phyloP scores from a whole-genome alignment of 2,113 vertebrate genomes.

The Archocentrus centrarchus region DNA sequence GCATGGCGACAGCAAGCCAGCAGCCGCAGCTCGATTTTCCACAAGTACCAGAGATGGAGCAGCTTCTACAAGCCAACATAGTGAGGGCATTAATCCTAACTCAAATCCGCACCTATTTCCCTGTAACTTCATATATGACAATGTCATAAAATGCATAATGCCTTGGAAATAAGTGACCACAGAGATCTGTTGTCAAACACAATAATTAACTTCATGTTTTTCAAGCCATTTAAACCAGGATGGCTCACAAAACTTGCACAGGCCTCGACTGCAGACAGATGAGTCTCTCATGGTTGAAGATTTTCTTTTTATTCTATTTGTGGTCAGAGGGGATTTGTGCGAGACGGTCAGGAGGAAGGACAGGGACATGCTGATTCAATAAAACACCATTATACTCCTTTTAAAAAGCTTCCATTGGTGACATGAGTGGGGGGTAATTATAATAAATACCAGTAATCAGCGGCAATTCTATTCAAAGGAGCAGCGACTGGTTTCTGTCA shows the following conservation, averaged over 20 bases:
- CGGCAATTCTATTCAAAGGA: conserved; percentile 87
- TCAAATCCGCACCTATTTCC: background rate
- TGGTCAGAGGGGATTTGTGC: conserved; percentile 68
- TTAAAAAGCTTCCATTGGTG: conserved; percentile 90
- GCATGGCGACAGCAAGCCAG: too few relatives aligned
- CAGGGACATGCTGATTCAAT: conserved; percentile 87
- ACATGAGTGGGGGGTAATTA: conserved; percentile 91
- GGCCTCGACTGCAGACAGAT: conserved; percentile 15
- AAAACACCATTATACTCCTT: conserved; percentile 90
- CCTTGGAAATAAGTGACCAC: background rate
- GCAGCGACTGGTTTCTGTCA: conserved; percentile 88
- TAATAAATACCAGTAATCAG: conserved; percentile 95
- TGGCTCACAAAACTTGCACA: conserved; percentile 2
- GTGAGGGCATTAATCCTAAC: background rate
- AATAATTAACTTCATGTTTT: conserved; percentile 24
- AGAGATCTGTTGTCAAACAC: conserved; percentile 25
- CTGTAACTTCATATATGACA: conserved; percentile 4
- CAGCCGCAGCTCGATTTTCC: too few relatives aligned
- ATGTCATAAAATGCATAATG: conserved; percentile 3
- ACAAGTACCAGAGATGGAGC: too few relatives aligned
- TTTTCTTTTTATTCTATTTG: conserved; percentile 70
- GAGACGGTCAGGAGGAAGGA: conserved; percentile 64
- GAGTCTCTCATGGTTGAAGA: conserved; percentile 47
- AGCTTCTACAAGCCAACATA: too few relatives aligned
- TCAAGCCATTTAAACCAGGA: conserved; percentile 22